A percentile compares a stretch with the other conserved stretches of the same genome.
Conservation (phyloP, 2,888 invertebrate species). For the Sinodicranocentrus sp. region DNA sequence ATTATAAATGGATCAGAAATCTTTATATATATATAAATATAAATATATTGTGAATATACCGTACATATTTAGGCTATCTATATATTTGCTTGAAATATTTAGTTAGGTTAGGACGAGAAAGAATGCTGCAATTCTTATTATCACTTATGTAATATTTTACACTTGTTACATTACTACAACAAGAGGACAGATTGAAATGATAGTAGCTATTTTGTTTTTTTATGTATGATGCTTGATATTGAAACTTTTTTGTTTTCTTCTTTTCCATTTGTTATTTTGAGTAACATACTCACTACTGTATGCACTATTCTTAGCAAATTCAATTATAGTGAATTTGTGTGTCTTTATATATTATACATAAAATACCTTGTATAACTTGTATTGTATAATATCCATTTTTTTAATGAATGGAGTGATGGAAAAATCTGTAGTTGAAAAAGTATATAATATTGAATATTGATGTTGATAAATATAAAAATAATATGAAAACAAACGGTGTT, state of each 20-base stretch:
- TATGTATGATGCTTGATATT: constrained; percentile 64
- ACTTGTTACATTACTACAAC: neutral
- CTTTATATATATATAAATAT: constrained; percentile 9
- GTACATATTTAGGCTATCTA: constrained; percentile 5
- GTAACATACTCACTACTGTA: neutral
- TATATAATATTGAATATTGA: constrained; percentile 24
- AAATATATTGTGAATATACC: neutral
- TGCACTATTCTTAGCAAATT: neutral
- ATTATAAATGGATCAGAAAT: neutral
- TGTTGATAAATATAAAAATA: constrained; percentile 7
- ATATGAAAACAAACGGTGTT: constrained; percentile 43
- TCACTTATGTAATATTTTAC: constrained; percentile 7
- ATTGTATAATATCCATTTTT: constrained; percentile 1
- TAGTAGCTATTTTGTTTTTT: constrained; percentile 61
- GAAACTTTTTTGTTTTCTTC: constrained; percentile 43
- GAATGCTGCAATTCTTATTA: neutral
- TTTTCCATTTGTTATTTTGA: constrained; percentile 24
- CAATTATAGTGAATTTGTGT: neutral
- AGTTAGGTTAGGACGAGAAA: neutral
- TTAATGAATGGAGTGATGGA: constrained; percentile 14
- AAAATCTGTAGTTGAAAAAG: constrained; percentile 18
- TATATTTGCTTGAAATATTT: constrained; percentile 11
- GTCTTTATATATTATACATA: neutral
- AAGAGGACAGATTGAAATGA: constrained; percentile 30
- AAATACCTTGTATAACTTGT: neutral